phyloP scores from a whole-genome alignment of 2,797 vertebrate genomes.

The Myotis pilosus region DNA sequence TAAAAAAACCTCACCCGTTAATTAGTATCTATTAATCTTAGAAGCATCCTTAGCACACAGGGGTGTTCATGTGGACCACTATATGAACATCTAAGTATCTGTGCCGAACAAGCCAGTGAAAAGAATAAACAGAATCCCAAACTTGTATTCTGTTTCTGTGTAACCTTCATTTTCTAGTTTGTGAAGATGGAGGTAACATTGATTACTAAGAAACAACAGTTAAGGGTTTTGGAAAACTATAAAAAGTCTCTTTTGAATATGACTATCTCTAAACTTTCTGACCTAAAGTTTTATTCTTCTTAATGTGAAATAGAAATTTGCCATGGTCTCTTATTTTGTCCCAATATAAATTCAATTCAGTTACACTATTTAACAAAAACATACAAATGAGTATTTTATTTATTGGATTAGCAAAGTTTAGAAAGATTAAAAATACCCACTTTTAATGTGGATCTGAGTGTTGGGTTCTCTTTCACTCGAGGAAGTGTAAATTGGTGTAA shows the following conservation, averaged over 20 bases:
- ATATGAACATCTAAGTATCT: neutral
- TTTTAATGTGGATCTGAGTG: neutral
- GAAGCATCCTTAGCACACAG: neutral
- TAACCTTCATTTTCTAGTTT: neutral
- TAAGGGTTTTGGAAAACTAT: neutral
- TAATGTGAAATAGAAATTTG: neutral
- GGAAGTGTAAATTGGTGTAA: neutral
- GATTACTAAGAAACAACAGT: neutral
- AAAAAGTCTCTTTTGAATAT: neutral
- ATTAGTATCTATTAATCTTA: neutral
- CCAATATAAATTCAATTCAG: constrained; percentile 8
- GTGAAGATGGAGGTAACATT: neutral
- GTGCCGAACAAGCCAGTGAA: neutral
- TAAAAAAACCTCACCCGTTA: neutral
- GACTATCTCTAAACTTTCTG: neutral
- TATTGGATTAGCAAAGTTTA: neutral
- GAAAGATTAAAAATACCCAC: neutral
- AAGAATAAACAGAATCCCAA: neutral
- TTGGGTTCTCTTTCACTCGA: neutral
- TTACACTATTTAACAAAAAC: constrained; percentile 13
- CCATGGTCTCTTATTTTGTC: neutral
- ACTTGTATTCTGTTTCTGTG: neutral
- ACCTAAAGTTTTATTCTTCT: neutral
- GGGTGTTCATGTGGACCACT: neutral
- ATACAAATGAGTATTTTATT: neutral